A percentile compares a stretch with the other conserved stretches of the same genome.
phyloP scores from a whole-genome alignment of 2,113 vertebrate species.

The Tauraco erythrolophus region DNA sequence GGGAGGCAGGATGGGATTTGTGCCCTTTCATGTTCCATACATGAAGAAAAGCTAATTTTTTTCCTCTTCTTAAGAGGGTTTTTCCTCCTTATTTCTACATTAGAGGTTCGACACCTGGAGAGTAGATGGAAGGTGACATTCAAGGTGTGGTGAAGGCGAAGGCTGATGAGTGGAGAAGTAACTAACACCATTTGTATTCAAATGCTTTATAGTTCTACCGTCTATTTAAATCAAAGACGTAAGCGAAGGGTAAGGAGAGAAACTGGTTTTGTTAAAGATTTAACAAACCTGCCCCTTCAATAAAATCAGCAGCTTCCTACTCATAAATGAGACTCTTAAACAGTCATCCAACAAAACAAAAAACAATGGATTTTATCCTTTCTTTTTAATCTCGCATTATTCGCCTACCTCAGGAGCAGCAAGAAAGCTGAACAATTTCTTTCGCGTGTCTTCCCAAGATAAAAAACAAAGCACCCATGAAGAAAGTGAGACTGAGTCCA shows the following conservation, averaged over 20 bases:
- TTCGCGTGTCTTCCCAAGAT: not conserved
- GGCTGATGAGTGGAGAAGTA: not conserved
- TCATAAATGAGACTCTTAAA: not conserved
- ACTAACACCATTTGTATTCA: not conserved
- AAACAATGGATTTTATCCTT: slow-evolving; percentile 14
- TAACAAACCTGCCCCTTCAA: slow-evolving; percentile 16
- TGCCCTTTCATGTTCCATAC: not conserved
- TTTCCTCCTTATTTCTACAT: not conserved
- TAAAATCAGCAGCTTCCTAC: not conserved
- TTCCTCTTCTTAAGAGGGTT: not conserved
- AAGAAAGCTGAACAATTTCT: not conserved
- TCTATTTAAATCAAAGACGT: slow-evolving; percentile 5
- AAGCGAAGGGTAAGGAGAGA: not conserved
- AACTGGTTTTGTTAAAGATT: not conserved
- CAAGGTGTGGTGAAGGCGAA: not conserved
- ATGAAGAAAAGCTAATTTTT: not conserved
- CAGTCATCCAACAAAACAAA: not conserved
- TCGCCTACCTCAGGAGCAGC: not conserved
- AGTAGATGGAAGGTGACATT: not conserved
- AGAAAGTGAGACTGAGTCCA: not conserved
- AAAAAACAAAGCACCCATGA: not conserved
- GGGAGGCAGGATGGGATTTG: not conserved
- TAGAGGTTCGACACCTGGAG: not conserved
- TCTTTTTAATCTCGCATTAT: not conserved
- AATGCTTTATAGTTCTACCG: not conserved